Evolutionary conservation across 2,113 vertebrate genomes (phyloP), one percentile per base, ranked within the genome.

Genomic region (Sylvietta virens): DNA sequence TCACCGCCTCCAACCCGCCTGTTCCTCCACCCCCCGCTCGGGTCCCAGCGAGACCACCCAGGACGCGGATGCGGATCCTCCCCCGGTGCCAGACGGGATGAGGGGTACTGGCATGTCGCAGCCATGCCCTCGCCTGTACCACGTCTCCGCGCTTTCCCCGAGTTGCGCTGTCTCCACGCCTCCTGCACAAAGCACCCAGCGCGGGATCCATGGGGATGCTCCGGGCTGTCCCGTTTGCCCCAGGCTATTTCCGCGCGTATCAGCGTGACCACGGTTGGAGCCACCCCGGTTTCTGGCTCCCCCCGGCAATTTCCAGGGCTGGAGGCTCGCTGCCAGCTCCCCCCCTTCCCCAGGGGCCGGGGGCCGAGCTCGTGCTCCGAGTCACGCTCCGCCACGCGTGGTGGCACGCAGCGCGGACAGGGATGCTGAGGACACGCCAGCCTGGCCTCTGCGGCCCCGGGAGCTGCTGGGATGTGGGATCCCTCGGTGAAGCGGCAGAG

Each of bases 291-390:
- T 85, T 35, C 60, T 10, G 13, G 8, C 47, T 50, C 19, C 31
- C 58, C 79, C 9, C 27, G 81, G 91, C 94, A 92, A 81, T 74
- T 92, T 90, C 89, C 89, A 90, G 73, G 81, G 88, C 70, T 47
- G 14, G 1, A 33, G 13, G 33, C 33, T 51, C 3, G 33, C 69
- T 44, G 74, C n/a, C 70, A 73, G n/a, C 26, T 8, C 20, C 21
- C 60, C 57, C 35, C 33, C 8, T 39, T 61, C 26, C 54, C n/a
- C 78, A 17, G 61, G 69, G 86, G 48, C 65, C 48, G 42, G 7
- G 66, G 66, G 31, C 72, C 21, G 48, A 71, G 44, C 76, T 35
- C 13, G 15, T 13, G 15, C 67, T 86, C 61, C 47, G 57, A 91
- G 81, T 94, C 88, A 84, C 37, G 69, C 88, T 86, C 57, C 18